Conservation (phyloP, 2,113 vertebrate genomes). For the Alethe castanea region DNA sequence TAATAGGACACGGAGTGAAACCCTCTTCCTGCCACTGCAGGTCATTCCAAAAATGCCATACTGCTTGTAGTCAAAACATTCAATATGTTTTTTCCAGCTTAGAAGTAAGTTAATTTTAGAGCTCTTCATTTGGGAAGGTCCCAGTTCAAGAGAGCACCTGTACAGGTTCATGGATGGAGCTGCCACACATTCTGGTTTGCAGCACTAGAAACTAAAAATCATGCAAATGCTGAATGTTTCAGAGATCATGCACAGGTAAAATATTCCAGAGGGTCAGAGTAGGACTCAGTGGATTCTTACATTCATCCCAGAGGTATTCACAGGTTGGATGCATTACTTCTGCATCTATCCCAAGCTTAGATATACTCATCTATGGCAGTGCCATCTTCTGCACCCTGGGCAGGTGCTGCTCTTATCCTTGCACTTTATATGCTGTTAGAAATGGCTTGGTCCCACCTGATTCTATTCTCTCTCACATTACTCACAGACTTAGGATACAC, state of each 20-base stretch:
- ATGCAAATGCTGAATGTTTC: neutral
- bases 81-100: neutral
- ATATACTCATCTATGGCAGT: fast-evolving
- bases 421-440: neutral
- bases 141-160: neutral
- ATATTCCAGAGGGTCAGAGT: neutral
- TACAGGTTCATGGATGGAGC: neutral
- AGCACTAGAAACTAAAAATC: neutral
- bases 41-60: fast-evolving
- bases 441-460: neutral
- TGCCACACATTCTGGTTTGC: neutral
- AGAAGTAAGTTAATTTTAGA: neutral
- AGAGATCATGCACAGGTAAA: neutral
- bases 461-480: neutral
- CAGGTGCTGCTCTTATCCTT: neutral
- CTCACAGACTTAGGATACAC: neutral
- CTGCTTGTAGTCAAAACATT: neutral
- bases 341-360: neutral
- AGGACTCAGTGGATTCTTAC: neutral
- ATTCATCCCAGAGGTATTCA: neutral
- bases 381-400: neutral
- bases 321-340: neutral
- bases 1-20: neutral
- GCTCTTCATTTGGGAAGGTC: neutral
- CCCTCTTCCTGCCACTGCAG: neutral